A percentile compares a stretch with the other conserved stretches of the same genome.
Evolutionary conservation across 2,888 invertebrate genomes (phyloP).

Genomic region (Teleiodes luculella): DNA sequence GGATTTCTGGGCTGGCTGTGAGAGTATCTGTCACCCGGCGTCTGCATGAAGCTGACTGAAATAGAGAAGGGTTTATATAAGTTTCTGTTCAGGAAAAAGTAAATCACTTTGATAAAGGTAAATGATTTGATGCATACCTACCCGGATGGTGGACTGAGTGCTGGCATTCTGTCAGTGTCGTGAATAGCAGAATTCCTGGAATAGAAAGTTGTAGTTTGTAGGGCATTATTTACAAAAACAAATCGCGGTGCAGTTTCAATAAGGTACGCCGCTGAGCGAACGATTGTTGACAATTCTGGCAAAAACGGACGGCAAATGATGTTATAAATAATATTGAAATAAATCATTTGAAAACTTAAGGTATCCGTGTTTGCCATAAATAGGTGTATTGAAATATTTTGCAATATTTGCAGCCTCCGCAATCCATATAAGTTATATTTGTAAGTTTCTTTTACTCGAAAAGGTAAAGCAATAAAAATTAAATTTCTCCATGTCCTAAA

Average conservation of each 20-base stretch:
- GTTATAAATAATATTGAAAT: neutral
- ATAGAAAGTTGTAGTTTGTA: slow-evolving; percentile 25
- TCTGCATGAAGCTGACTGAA: slow-evolving; percentile 48
- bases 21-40: slow-evolving; percentile 48
- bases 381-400: neutral
- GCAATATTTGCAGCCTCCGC: neutral
- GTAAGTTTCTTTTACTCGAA: too few species aligned
- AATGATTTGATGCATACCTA: slow-evolving; percentile 71
- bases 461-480: neutral
- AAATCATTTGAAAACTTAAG: too few species aligned
- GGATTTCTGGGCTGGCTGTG: slow-evolving; percentile 52
- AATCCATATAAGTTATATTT: neutral
- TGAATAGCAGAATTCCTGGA: slow-evolving; percentile 55
- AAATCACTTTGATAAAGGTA: neutral
- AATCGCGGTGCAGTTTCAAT: neutral
- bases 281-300: neutral
- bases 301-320: neutral
- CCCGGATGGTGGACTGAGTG: slow-evolving; percentile 64
- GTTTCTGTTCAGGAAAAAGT: neutral
- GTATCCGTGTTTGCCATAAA: too few species aligned
- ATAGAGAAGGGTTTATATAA: neutral
- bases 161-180: slow-evolving; percentile 49
- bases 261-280: neutral
- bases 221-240: neutral
- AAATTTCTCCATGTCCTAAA: neutral